Evolutionary conservation across 1,140 invertebrate species (phyloP).

Genomic region (Ruditapes philippinarum): DNA sequence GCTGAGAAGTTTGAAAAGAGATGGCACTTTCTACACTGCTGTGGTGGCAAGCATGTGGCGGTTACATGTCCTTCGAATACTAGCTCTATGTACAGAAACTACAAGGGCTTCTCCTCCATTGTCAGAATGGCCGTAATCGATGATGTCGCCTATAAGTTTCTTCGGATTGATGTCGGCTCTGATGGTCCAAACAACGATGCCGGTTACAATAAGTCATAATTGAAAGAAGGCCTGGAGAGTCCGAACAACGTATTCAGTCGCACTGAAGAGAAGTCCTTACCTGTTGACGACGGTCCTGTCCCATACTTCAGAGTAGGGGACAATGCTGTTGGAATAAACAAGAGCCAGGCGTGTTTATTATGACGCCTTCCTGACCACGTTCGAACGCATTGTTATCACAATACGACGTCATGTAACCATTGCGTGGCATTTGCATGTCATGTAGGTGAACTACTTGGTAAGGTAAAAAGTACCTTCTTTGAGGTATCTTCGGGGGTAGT

Average conservation of each 20-base stretch:
- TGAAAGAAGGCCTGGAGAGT: too few species aligned
- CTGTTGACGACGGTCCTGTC: too few species aligned
- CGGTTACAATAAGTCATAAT: slow-evolving; percentile 62
- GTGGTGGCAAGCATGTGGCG: too few species aligned
- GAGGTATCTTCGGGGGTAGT: too few species aligned
- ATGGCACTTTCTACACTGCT: neutral
- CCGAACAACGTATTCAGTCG: too few species aligned
- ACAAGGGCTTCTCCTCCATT: too few species aligned
- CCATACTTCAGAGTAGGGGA: too few species aligned
- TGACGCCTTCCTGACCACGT: neutral
- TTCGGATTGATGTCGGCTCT: too few species aligned
- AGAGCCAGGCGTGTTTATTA: neutral
- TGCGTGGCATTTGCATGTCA: slow-evolving; percentile 32
- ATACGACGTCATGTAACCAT: slow-evolving; percentile 30
- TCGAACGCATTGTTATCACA: slow-evolving; percentile 34
- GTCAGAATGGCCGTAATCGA: slow-evolving; percentile 58
- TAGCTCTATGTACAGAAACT: too few species aligned
- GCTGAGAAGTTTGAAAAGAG: slow-evolving; percentile 1
- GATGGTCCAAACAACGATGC: neutral
- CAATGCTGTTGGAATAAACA: too few species aligned
- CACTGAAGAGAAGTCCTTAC: too few species aligned
- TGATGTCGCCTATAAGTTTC: slow-evolving; percentile 12
- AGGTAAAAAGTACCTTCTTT: neutral
- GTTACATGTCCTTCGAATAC: too few species aligned
- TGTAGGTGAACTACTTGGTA: slow-evolving; percentile 38